A percentile compares a stretch with the other conserved stretches of the same genome.
Conservation (phyloP, 1,140 invertebrate species). For the Hypsibius dujardini region DNA sequence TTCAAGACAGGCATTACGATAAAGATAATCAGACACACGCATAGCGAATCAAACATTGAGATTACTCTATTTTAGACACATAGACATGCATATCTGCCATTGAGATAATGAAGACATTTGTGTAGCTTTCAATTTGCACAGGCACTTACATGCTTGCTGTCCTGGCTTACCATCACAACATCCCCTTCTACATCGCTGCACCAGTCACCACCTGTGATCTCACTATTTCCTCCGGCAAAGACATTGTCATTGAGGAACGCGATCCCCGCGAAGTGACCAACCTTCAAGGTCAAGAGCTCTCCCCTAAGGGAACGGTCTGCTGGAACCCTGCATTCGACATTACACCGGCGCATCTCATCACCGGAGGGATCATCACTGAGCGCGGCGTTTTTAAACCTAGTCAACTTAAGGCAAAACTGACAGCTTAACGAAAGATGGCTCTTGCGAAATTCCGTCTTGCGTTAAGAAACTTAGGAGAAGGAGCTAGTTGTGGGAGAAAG, state of each 20-base stretch:
- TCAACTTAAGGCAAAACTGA: conserved; percentile 27
- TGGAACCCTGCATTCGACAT: conserved; percentile 99
- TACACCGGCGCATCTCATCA: conserved; percentile 79
- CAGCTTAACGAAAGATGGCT: too few relatives aligned
- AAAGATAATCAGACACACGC: too few relatives aligned
- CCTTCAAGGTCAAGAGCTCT: conserved; percentile 60
- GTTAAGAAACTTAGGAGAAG: too few relatives aligned
- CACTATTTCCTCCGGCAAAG: conserved; percentile 52
- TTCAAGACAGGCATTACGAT: too few relatives aligned
- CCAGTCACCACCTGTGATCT: conserved; percentile 80
- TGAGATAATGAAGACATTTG: neutral
- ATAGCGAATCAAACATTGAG: too few relatives aligned
- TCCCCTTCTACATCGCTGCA: conserved; percentile 89
- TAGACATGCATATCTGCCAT: neutral
- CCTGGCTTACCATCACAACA: conserved; percentile 64
- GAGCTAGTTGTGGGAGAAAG: too few relatives aligned
- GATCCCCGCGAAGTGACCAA: conserved; percentile 72
- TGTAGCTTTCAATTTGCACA: conserved; percentile 8
- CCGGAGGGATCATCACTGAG: conserved; percentile 84
- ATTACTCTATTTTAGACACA: too few relatives aligned
- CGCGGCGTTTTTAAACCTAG: conserved; percentile 57
- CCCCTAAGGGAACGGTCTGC: conserved; percentile 59
- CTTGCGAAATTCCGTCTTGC: too few relatives aligned
- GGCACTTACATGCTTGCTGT: conserved; percentile 53
- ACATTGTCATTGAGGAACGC: conserved; percentile 83